Base-by-base conservation (phyloP, 2,888 invertebrate species). In the Anarsia innoxiella region DNA sequence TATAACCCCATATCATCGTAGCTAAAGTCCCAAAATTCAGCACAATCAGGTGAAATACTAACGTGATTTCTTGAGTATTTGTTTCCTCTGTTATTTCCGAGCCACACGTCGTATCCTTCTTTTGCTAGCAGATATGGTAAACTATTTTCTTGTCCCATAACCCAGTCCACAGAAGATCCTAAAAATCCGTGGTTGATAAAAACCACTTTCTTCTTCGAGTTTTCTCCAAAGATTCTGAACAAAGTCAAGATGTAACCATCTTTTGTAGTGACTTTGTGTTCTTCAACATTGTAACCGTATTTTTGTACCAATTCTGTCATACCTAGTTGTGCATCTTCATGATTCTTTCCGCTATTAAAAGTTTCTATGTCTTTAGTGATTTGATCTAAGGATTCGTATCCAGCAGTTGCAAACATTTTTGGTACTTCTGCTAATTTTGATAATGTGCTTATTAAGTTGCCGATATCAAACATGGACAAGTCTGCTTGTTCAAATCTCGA, bases 1-100 rank as follows among this genome's bases (percentile, higher is more conserved):
- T 84, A 88, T 15, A 75, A 61, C 0, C 91, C 93, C 58, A 95
- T 93, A 60, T 94, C 91, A 63, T 96, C 92, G 89, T 91, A 95
- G 36, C 92, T 92, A 50, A 90, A 91, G 36, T 88, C 72, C 91
- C 91, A 91, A 55, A 87, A 91, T n/a, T 65, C 54, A 1, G 65
- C 49, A 4, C 86, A 69, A 0, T 54, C 55, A 0, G 84, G 66
- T 1, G 67, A 47, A 58, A 76, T 44, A 0, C 61, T 54, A 1
- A 57, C 49, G 56, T 93, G 92, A 4, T 62, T 69, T 8, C 85
- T 73, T 0, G 88, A 88, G 60, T 90, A 89, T n/a, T 85, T 86
- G 57, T 90, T 93, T 3, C 95, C 95, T 1, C 95, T 86, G 3
- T 88, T 87, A 63, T 94, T 95, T 0, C 91, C 90, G 66, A 95